A percentile compares a stretch with the other conserved stretches of the same genome.
phyloP scores from a whole-genome alignment of 2,113 vertebrate genomes.

The Ceyx margarethae region DNA sequence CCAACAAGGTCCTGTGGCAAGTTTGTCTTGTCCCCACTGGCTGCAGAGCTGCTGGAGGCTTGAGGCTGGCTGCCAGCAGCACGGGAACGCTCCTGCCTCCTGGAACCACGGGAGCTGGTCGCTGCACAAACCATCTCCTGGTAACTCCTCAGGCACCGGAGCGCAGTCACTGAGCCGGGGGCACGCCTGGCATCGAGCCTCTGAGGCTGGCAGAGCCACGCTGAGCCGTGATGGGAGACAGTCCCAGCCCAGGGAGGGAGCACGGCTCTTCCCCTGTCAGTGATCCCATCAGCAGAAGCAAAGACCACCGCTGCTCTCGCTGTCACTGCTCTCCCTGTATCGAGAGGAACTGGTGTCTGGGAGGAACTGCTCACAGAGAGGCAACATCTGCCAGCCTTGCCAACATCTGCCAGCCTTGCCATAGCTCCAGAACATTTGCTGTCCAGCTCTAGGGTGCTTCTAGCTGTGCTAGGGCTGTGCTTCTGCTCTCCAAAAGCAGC shows the following conservation, averaged over 20 bases:
- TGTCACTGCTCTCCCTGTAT: accelerated
- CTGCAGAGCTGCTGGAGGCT: not conserved
- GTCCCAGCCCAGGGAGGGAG: not conserved
- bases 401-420: not conserved
- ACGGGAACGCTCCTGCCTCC: not conserved
- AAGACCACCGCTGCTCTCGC: not conserved
- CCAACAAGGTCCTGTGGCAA: accelerated
- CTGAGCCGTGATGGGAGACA: accelerated
- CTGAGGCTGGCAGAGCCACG: accelerated
- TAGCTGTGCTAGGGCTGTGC: accelerated
- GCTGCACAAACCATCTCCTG: not conserved
- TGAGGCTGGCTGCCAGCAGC: not conserved
- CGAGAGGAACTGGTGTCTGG: not conserved
- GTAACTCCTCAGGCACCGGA: not conserved
- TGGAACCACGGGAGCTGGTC: accelerated
- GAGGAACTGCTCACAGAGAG: accelerated
- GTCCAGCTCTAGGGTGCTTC: not conserved
- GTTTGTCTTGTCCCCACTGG: not conserved
- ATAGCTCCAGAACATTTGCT: accelerated
- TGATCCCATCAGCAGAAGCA: not conserved
- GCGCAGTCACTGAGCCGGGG: accelerated
- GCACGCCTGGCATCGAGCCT: not conserved
- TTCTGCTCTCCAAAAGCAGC: not conserved
- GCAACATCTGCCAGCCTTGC: not conserved
- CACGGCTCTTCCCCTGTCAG: accelerated